Conservation (phyloP, 2,888 invertebrate genomes). For the Zonitis immaculata region DNA sequence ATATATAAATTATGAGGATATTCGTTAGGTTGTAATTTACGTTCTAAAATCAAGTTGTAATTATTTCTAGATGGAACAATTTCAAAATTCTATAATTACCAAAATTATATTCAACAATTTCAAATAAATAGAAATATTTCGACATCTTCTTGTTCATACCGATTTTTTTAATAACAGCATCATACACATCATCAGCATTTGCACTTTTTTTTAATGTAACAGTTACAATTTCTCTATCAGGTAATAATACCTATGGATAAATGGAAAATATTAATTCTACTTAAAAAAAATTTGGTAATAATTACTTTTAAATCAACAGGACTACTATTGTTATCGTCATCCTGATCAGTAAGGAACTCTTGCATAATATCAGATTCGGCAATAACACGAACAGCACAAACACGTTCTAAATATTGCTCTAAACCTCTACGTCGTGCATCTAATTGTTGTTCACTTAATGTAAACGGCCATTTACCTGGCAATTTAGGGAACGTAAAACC, state of each 20-base stretch:
- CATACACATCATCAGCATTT: conserved; percentile 86
- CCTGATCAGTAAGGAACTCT: conserved; percentile 91
- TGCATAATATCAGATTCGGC: conserved; percentile 97
- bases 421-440: conserved; percentile 91
- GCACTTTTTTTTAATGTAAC: conserved; percentile 86
- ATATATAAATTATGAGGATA: conserved; percentile 97
- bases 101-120: conserved; percentile 96
- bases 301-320: conserved; percentile 64
- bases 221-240: conserved; percentile 85
- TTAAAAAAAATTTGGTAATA: too few relatives aligned
- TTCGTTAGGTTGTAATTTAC: conserved; percentile 89
- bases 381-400: conserved; percentile 96
- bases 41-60: conserved; percentile 57
- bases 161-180: conserved; percentile 79
- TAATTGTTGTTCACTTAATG: conserved; percentile 93
- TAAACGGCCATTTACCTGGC: conserved; percentile 98
- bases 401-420: conserved; percentile 96
- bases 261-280: too few relatives aligned
- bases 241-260: conserved; percentile 70
- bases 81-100: too few relatives aligned
- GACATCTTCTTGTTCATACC: conserved; percentile 74
- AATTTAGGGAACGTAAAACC: conserved; percentile 94
- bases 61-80: too few relatives aligned
- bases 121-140: conserved; percentile 92
- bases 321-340: conserved; percentile 68